These are phyloP conservation scores for Cryptotermes secundus DNA, from an alignment of 1,140 invertebrate genomes.

Conservation along the genomic window DNA sequence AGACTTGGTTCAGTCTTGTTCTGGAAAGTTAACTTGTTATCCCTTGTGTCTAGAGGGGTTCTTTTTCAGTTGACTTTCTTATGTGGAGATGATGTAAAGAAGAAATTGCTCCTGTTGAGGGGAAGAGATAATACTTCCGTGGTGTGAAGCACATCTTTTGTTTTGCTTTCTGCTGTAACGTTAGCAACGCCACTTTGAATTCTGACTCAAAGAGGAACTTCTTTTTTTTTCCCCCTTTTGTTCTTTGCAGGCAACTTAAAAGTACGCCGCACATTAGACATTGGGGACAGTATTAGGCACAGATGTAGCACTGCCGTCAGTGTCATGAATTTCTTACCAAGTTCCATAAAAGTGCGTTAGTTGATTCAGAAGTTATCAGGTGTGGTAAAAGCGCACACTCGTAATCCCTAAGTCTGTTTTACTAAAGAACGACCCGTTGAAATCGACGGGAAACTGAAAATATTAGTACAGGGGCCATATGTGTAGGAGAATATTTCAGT, in stretches of 20 bases:
- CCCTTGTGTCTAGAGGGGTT: not conserved
- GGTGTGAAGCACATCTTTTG: not conserved
- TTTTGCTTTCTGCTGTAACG: not conserved
- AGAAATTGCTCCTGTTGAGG: slow-evolving; percentile 14
- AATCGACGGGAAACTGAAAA: too few species aligned
- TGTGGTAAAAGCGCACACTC: too few species aligned
- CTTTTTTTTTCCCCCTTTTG: not conserved
- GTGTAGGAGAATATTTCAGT: too few species aligned
- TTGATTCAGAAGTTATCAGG: too few species aligned
- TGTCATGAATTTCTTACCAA: too few species aligned
- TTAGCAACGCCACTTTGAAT: not conserved
- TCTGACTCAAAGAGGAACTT: not conserved
- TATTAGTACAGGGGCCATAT: too few species aligned
- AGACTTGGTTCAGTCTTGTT: not conserved
- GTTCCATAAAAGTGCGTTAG: too few species aligned
- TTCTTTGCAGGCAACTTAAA: not conserved
- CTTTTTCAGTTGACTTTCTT: slow-evolving; percentile 14
- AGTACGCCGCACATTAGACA: not conserved
- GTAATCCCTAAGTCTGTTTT: too few species aligned
- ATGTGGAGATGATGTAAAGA: not conserved
- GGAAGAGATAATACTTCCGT: not conserved
- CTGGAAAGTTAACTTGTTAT: not conserved
- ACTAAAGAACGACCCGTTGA: too few species aligned
- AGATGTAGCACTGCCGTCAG: too few species aligned
- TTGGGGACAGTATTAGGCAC: too few species aligned